phyloP scores from a whole-genome alignment of 1,140 invertebrate species.

The Macrotrachela quadricornifera region DNA sequence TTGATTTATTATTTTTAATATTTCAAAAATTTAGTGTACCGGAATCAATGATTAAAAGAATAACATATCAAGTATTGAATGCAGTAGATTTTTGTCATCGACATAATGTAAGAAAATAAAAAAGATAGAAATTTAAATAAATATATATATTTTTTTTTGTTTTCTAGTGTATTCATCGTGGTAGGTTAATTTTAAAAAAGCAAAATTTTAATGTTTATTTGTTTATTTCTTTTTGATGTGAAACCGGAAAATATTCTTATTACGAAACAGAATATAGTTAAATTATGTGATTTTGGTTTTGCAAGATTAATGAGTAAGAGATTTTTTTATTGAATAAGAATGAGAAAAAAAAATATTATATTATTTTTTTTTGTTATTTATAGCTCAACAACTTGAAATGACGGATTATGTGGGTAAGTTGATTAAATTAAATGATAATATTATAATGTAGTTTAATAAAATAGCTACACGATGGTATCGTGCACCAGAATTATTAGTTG shows the following conservation, averaged over 20 bases:
- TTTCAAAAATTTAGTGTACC: slow-evolving; percentile 44
- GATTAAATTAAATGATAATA: slow-evolving; percentile 11
- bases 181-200: slow-evolving; percentile 50
- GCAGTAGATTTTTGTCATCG: slow-evolving; percentile 86
- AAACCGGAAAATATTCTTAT: slow-evolving; percentile 97
- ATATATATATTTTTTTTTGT: slow-evolving; percentile 18
- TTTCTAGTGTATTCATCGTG: slow-evolving; percentile 61
- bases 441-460: slow-evolving; percentile 49
- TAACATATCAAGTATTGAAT: slow-evolving; percentile 79
- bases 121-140: slow-evolving; percentile 20
- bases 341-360: background rate
- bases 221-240: slow-evolving; percentile 41
- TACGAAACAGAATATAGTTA: slow-evolving; percentile 75
- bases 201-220: slow-evolving; percentile 47
- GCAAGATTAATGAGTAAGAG: slow-evolving; percentile 73
- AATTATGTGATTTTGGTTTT: slow-evolving; percentile 96
- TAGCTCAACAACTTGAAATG: too few species aligned
- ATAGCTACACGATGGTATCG: slow-evolving; percentile 96
- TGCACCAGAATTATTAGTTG: slow-evolving; percentile 75
- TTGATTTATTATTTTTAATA: slow-evolving; percentile 7
- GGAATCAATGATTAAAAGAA: slow-evolving; percentile 63
- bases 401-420: too few species aligned
- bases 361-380: too few species aligned
- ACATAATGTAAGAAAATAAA: slow-evolving; percentile 42
- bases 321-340: slow-evolving; percentile 15